Base-by-base conservation (phyloP, 2,797 vertebrate genomes). In the Malurus leucopterus region DNA sequence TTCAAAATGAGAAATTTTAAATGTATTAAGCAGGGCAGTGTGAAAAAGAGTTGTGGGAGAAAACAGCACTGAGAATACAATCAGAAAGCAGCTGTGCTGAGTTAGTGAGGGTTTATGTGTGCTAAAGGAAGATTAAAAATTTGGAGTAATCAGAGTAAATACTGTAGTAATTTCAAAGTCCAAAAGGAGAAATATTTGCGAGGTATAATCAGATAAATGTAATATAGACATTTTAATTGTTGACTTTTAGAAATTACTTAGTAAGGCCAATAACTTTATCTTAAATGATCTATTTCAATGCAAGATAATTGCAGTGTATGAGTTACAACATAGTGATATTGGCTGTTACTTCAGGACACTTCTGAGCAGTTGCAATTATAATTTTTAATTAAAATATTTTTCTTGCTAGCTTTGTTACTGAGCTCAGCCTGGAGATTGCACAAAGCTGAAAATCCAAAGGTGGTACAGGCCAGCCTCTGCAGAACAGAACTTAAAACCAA, bases 311-410 rank as follows among this genome's bases (percentile, higher is more conserved):
- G 23, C 18, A 64, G 21, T 21, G 12, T 27, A 22, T 83, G 29
- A 81, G 22, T 86, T 47, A 83, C 9, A 43, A 17, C 34, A 75
- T 84, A 69, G 70, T 70, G 38, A 65, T 41, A 40, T 13, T 68
- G 16, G 6, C 20, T 86, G 24, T 65, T 86, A 62, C 84, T 93
- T 89, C 0, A 0, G 46, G 14, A 14, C 30, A 54, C 36, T 91
- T 86, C 40, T 40, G 49, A 63, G 22, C 23, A 64, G 16, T 68
- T 76, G 22, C 11, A 64, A 38, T 57, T 79, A 34, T 24, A 76
- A 75, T 43, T 93, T 92, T 86, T 84, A 72, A 79, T 79, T 57
- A 68, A 91, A 83, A 34, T 46, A 21, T 63, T 86, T 91, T 53
- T 22, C 32, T 70, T 86, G 13, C 5, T 82, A 46, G 12, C 11